Base-by-base conservation (phyloP, 2,888 invertebrate genomes). In the Bruchidius siliquastri region DNA sequence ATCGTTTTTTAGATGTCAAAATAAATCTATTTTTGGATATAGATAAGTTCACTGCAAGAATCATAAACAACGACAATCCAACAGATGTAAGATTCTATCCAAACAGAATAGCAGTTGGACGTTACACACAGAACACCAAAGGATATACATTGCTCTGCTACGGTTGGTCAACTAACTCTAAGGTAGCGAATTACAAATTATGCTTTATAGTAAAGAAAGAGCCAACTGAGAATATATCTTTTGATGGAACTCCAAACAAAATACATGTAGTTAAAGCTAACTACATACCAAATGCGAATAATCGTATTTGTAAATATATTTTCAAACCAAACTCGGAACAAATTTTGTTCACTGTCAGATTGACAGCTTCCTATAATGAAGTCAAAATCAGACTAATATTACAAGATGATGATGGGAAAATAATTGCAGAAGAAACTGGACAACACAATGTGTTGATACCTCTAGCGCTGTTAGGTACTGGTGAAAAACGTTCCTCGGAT, bases 81-180 rank as follows among this genome's bases (percentile, higher is more conserved):
- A 81, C 84, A 68, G 81, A 81, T 30, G 81, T 80, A 0, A 66
- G 74, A 2, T 82, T 82, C 0, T 49, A 49, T 49, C 13, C 49
- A 49, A 49, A 49, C 49, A 49, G 49, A 13, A 49, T 49, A 13
- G 49, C 49, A 49, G 49, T 13, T 18, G 18, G 18, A 8, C 18
- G 49, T 4, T 49, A 49, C 18, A 49, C 6, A 1, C 10, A 13
- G 1, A 49, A 49, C 13, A 49, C 66, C 3, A 77, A 76, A 6
- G 86, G 86, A 0, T 86, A 86, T 72, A 85, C 86, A 0, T 76
- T 85, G 3, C 72, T 85, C 0, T 82, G 82, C 69, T 85, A 85
- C 72, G 86, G 85, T n/a, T 84, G 81, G 81, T 73, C 80, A 4
- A 69, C 77, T 0, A 73, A 70, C 20, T 67, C 76, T 0, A 72